Conservation (phyloP, 1,140 invertebrate species). For the Rhopalosiphum padi region DNA sequence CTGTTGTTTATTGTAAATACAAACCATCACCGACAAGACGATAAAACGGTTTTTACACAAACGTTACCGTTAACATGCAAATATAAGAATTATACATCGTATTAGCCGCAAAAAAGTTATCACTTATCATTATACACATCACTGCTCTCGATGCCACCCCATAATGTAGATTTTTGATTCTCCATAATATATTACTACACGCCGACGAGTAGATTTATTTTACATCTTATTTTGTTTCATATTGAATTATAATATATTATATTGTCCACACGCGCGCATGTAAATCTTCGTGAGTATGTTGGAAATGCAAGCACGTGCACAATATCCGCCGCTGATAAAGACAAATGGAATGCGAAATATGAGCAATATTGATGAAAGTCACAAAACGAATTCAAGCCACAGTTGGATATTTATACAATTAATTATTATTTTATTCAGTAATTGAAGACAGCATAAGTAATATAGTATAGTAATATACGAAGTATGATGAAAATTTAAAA, state of each 20-base stretch:
- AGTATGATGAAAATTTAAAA: neutral
- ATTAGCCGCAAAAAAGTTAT: neutral
- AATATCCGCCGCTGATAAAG: neutral
- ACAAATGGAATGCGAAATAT: neutral
- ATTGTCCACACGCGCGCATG: neutral
- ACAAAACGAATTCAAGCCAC: neutral
- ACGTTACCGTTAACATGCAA: neutral
- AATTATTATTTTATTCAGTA: neutral
- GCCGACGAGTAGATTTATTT: neutral
- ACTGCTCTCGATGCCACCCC: neutral
- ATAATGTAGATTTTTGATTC: neutral
- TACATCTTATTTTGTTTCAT: neutral
- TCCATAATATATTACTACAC: neutral
- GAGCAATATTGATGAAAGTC: neutral
- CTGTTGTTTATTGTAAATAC: neutral
- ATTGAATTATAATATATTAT: neutral
- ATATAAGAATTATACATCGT: neutral
- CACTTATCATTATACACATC: neutral
- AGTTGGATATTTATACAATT: neutral
- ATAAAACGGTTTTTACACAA: neutral
- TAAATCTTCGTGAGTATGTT: neutral
- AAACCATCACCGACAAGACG: neutral
- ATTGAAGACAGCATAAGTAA: neutral
- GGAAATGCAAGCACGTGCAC: neutral
- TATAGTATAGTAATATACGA: too few relatives aligned